Conservation (phyloP, 2,113 vertebrate genomes). For the Vicugna pacos region DNA sequence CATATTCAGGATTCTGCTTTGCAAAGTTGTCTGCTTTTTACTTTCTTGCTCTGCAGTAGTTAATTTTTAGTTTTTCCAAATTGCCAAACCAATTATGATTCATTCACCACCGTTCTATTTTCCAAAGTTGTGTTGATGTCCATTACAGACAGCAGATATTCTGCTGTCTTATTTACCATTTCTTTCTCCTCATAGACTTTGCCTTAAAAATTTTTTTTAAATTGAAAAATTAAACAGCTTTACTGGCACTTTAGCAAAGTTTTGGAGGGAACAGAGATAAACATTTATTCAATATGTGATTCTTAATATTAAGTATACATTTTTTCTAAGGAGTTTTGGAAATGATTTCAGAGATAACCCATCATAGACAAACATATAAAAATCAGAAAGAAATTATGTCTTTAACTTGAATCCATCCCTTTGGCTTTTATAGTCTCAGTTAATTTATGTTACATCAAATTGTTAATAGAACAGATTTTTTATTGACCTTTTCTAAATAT, state of each 20-base stretch:
- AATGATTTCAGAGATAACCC: background rate
- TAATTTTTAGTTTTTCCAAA: conserved; percentile 32
- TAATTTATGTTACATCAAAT: background rate
- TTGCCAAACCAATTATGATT: background rate
- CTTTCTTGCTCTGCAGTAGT: background rate
- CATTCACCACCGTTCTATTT: background rate
- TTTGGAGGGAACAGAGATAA: background rate
- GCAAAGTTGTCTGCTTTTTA: background rate
- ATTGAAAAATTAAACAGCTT: background rate
- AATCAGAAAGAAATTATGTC: background rate
- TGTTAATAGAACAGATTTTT: background rate
- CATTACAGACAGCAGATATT: background rate
- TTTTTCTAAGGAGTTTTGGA: background rate
- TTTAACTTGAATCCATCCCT: background rate
- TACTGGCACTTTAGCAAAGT: background rate
- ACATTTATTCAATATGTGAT: background rate
- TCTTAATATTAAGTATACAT: background rate
- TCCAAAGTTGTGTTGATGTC: background rate
- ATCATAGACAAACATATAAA: background rate
- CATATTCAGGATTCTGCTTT: background rate
- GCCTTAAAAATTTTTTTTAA: background rate
- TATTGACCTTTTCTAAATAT: background rate
- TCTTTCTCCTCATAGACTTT: background rate
- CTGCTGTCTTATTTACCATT: background rate
- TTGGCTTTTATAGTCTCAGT: background rate